phyloP scores from a whole-genome alignment of 1,140 invertebrate genomes.

The Drosophila nasuta region DNA sequence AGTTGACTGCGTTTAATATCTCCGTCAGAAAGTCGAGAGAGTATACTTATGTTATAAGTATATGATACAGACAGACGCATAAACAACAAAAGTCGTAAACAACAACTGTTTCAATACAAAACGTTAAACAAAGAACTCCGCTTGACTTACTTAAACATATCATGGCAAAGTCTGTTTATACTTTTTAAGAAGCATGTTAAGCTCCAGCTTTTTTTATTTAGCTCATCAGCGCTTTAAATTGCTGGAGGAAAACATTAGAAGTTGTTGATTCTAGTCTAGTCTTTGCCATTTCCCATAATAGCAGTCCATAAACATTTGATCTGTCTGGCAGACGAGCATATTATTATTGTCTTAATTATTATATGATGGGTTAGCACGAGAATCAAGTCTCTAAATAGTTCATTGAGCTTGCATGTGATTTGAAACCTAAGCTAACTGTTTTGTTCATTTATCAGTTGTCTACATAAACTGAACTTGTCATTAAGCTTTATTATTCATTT shows the following conservation, averaged over 20 bases:
- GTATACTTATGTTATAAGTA: background rate
- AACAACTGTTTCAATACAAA: slow-evolving; percentile 73
- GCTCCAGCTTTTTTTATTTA: background rate
- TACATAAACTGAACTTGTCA: background rate
- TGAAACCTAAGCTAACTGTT: background rate
- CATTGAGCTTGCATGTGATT: background rate
- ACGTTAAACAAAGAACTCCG: slow-evolving; percentile 48
- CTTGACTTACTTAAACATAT: slow-evolving; percentile 12
- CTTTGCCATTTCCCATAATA: background rate
- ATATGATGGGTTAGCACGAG: background rate
- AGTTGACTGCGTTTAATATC: slow-evolving; percentile 19
- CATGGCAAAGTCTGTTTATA: slow-evolving; percentile 4
- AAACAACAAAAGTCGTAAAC: slow-evolving; percentile 48
- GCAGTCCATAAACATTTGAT: background rate
- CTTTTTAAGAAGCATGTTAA: slow-evolving; percentile 1
- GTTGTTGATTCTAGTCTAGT: background rate
- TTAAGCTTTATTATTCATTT: too few species aligned
- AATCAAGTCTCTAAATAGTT: background rate
- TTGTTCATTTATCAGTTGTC: background rate
- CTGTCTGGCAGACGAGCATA: background rate
- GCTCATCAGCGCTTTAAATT: slow-evolving; percentile 11
- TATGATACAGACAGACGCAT: slow-evolving; percentile 21
- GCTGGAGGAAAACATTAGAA: background rate
- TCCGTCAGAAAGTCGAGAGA: background rate
- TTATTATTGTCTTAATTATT: background rate